These are phyloP conservation scores for Leptatherina wallacei DNA, from an alignment of 2,797 vertebrate species.

Conservation along the genomic window DNA sequence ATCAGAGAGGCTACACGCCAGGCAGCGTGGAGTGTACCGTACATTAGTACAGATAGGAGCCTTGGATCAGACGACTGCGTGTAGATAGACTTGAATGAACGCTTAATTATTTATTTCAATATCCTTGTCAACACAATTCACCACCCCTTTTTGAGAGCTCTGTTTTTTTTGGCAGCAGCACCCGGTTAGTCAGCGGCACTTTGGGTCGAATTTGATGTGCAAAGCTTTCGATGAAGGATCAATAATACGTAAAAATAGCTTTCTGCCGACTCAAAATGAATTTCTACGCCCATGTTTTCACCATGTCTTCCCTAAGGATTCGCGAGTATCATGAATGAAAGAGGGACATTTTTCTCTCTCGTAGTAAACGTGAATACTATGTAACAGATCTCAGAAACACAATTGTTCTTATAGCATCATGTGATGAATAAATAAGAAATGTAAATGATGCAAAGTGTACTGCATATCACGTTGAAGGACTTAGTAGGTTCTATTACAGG, in stretches of 20 bases:
- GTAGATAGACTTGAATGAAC: slow-evolving; percentile 70
- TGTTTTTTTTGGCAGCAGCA: slow-evolving; percentile 29
- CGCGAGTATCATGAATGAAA: slow-evolving; percentile 64
- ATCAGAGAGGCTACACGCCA: slow-evolving; percentile 28
- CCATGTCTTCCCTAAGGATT: slow-evolving; percentile 54
- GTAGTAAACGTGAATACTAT: slow-evolving; percentile 22
- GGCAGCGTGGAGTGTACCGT: slow-evolving; percentile 40
- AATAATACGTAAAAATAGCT: slow-evolving; percentile 40
- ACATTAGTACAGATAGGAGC: slow-evolving; percentile 48
- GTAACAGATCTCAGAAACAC: slow-evolving; percentile 11
- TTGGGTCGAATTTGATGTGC: slow-evolving; percentile 34
- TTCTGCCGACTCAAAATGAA: slow-evolving; percentile 24
- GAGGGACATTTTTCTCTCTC: slow-evolving; percentile 34
- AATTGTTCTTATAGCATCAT: slow-evolving; percentile 12
- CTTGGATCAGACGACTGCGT: slow-evolving; percentile 59
- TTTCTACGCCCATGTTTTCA: slow-evolving; percentile 69
- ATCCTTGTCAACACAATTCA: slow-evolving; percentile 75
- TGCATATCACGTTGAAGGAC: slow-evolving; percentile 38
- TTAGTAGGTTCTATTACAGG: slow-evolving; percentile 36
- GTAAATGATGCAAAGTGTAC: slow-evolving; percentile 41
- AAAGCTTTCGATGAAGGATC: slow-evolving; percentile 40
- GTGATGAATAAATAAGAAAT: slow-evolving; percentile 45
- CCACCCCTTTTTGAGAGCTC: slow-evolving; percentile 40
- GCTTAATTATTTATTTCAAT: slow-evolving; percentile 82
- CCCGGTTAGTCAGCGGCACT: slow-evolving; percentile 29